Base-by-base conservation (phyloP, 2,113 vertebrate genomes). In the Spermophilus dauricus region DNA sequence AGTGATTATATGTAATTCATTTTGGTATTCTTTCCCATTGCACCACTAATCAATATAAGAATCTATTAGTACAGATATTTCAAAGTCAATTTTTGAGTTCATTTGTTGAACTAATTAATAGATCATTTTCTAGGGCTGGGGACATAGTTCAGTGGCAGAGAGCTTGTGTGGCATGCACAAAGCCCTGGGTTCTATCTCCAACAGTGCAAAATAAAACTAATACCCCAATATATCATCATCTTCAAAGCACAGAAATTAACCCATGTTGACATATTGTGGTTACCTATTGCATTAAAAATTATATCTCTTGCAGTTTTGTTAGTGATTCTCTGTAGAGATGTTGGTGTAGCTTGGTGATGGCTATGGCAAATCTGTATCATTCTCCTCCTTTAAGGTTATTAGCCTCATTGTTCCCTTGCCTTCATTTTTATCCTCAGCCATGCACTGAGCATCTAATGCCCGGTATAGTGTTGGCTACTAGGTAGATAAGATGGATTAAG, bases 61-160 rank as follows among this genome's bases (percentile, higher is more conserved):
- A 86, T 1, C 4, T 84, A 34, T 89, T 77, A 92, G 4, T 48
- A n/a, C 70, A 53, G 0, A 61, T 67, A 3, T 81, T 94, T 88
- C 39, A 67, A 56, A 82, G 61, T 84, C 53, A 84, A 22, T 88
- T 89, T 95, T 89, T 93, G 30, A 93, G 39, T 93, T 95, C 12
- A 83, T 22, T 5, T 34, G 10, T 75, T 82, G 22, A 91, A 53
- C 12, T 84, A 30, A 84, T 73, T 75, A 39, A 58, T 34, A 78
- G 12, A 39, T 89, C 4, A 56, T 87, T 30, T 80, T 20, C 28
- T 28, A 58, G 32, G 13, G 5, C 18, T 30, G 6, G 20, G 53
- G 86, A 45, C 42, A 37, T 4, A 75, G 10, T 17, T 61, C 17
- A 88, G 3, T 12, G 37, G 5, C 17, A 42, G 28, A 70, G 6